Evolutionary conservation across 2,113 vertebrate genomes (phyloP).

Genomic region (Pipa parva): DNA sequence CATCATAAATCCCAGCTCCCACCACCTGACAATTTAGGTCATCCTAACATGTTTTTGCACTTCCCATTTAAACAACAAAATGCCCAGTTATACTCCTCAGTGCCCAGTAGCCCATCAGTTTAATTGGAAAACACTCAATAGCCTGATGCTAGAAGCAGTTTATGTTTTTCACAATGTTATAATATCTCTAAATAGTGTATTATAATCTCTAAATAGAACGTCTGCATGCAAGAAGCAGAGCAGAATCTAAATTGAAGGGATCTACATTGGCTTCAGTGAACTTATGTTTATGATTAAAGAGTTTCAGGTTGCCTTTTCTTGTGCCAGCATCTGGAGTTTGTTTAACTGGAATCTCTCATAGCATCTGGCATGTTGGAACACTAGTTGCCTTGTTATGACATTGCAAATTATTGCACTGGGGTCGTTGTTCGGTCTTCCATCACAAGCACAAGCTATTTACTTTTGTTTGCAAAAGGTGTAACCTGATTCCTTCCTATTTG

Average conservation of each 20-base stretch:
- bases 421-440: slow-evolving; percentile 33
- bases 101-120: too few relatives aligned
- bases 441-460: slow-evolving; percentile 30
- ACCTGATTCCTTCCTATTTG: slow-evolving; percentile 34
- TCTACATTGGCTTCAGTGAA: neutral
- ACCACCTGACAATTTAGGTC: too few relatives aligned
- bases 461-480: slow-evolving; percentile 33
- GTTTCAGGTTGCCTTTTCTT: slow-evolving; percentile 1
- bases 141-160: too few relatives aligned
- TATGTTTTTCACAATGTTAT: too few relatives aligned
- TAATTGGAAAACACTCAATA: too few relatives aligned
- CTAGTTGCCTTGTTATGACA: slow-evolving; percentile 34
- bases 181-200: too few relatives aligned
- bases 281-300: slow-evolving; percentile 3
- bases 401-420: slow-evolving; percentile 30
- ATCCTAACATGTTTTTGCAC: too few relatives aligned
- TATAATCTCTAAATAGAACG: too few relatives aligned
- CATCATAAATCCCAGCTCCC: too few relatives aligned
- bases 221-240: neutral
- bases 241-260: slow-evolving; percentile 6
- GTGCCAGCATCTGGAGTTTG: slow-evolving; percentile 27
- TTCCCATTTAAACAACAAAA: too few relatives aligned
- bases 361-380: slow-evolving; percentile 33
- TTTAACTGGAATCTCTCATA: slow-evolving; percentile 27
- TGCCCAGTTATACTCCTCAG: too few relatives aligned